Evolutionary conservation across 2,797 vertebrate species (phyloP).

Genomic region (Semaprochilodus insignis): DNA sequence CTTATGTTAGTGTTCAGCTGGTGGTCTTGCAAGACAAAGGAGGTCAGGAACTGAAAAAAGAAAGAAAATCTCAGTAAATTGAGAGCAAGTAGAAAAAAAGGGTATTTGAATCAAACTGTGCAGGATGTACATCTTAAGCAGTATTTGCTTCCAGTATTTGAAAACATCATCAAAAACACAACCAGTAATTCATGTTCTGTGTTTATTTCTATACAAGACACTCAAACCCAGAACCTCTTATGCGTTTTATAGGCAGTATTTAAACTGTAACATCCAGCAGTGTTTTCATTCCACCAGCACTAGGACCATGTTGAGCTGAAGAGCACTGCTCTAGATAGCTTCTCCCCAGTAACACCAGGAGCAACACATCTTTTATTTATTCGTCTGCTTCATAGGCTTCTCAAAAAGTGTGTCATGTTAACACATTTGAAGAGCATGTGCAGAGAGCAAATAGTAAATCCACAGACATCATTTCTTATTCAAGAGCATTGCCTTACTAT

Average conservation of each 20-base stretch:
- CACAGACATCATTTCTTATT: neutral
- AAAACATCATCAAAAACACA: no score
- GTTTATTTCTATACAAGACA: neutral
- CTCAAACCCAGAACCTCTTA: no score
- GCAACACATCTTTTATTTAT: constrained; percentile 52
- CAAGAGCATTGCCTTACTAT: neutral
- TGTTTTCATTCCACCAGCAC: constrained; percentile 11
- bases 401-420: constrained; percentile 30
- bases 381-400: constrained; percentile 32
- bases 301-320: constrained; percentile 8
- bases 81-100: no score
- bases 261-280: neutral
- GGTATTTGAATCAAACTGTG: neutral
- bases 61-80: neutral
- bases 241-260: neutral
- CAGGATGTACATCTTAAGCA: neutral
- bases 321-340: constrained; percentile 18
- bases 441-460: neutral
- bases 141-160: no score
- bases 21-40: neutral
- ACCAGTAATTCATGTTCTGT: neutral
- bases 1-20: neutral
- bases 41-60: neutral
- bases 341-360: constrained; percentile 28
- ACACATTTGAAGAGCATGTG: neutral